A percentile compares a stretch with the other conserved stretches of the same genome.
phyloP scores from a whole-genome alignment of 2,797 vertebrate genomes.

The Acipenser transmontanus region DNA sequence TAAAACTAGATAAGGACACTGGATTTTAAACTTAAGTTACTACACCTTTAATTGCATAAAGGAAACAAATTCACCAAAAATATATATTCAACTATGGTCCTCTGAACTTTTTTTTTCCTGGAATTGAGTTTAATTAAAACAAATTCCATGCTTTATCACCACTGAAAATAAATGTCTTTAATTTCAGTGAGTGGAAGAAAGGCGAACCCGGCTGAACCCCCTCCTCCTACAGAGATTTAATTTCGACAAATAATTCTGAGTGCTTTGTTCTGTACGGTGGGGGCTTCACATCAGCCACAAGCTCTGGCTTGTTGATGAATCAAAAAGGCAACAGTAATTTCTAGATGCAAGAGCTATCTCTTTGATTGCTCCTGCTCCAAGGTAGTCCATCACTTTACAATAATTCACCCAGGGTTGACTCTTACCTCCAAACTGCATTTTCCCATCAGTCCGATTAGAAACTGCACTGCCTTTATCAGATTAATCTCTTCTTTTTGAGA shows the following conservation, averaged over 20 bases:
- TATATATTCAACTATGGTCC: too few species aligned
- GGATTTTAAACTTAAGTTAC: too few species aligned
- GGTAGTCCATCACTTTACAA: constrained; percentile 61
- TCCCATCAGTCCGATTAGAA: constrained; percentile 70
- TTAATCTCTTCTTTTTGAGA: constrained; percentile 46
- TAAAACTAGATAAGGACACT: too few species aligned
- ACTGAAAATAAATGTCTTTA: constrained; percentile 47
- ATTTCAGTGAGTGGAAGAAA: constrained; percentile 47
- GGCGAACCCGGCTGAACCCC: constrained; percentile 25
- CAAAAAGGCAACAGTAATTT: constrained; percentile 54
- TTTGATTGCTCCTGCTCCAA: constrained; percentile 62
- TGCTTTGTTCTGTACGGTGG: constrained; percentile 43
- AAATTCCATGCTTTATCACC: constrained; percentile 34
- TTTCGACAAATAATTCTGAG: constrained; percentile 59
- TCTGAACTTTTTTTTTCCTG: not conserved
- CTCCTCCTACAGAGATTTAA: constrained; percentile 46
- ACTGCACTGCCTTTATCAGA: constrained; percentile 53
- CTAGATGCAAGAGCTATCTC: constrained; percentile 63
- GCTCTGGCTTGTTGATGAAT: constrained; percentile 55
- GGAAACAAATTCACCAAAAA: too few species aligned
- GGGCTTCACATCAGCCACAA: constrained; percentile 31
- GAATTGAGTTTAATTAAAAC: constrained; percentile 29
- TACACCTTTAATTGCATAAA: too few species aligned
- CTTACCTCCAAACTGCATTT: constrained; percentile 48
- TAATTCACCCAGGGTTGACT: constrained; percentile 56